Evolutionary conservation across 2,113 vertebrate species (phyloP).

Genomic region (Anhinga anhinga): DNA sequence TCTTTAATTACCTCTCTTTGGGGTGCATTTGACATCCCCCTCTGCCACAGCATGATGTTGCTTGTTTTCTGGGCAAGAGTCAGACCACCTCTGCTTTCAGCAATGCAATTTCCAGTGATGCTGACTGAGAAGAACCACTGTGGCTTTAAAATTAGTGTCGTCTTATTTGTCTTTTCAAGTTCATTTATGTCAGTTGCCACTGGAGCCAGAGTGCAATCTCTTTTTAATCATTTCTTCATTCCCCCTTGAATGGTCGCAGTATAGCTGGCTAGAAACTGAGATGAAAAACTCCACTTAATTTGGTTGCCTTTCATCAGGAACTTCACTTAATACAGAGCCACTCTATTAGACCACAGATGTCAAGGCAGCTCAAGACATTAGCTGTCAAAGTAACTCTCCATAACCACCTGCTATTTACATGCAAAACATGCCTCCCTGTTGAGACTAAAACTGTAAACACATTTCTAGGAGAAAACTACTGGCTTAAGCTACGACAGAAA

Average conservation of each 20-base stretch:
- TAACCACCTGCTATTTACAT: constrained; percentile 69
- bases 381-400: constrained; percentile 62
- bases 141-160: constrained; percentile 60
- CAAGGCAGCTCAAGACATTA: constrained; percentile 59
- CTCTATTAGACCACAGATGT: constrained; percentile 61
- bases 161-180: constrained; percentile 70
- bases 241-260: not conserved
- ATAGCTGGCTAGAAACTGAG: not conserved
- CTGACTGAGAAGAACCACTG: not conserved
- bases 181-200: constrained; percentile 64
- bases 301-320: constrained; percentile 68
- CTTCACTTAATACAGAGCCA: constrained; percentile 45
- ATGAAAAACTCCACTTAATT: constrained; percentile 63
- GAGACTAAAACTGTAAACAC: constrained; percentile 68
- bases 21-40: not conserved
- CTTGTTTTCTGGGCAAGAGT: not conserved
- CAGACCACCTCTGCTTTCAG: constrained; percentile 11
- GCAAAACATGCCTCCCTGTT: constrained; percentile 68
- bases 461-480: constrained; percentile 49
- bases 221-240: constrained; percentile 71
- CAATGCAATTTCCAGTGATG: not conserved
- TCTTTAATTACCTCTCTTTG: constrained; percentile 22
- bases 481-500: constrained; percentile 42
- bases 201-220: constrained; percentile 41
- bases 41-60: not conserved